phyloP scores from a whole-genome alignment of 2,113 vertebrate species.

The Perca fluviatilis region DNA sequence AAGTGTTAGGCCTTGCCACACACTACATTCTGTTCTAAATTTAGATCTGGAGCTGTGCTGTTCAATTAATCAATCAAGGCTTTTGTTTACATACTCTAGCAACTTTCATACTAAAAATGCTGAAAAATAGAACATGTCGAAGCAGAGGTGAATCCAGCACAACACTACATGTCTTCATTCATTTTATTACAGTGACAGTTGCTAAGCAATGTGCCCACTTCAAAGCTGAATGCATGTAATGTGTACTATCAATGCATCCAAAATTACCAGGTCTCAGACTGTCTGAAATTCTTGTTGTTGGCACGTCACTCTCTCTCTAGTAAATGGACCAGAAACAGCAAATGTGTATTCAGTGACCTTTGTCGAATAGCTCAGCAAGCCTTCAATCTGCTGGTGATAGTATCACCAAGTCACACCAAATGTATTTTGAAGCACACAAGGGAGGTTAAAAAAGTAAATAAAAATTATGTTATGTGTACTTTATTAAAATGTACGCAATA shows the following conservation, averaged over 20 bases:
- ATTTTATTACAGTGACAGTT: background rate
- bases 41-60: background rate
- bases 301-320: background rate
- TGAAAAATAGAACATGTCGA: background rate
- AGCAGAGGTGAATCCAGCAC: background rate
- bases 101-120: background rate
- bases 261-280: constrained; percentile 14
- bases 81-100: background rate
- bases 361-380: constrained; percentile 1
- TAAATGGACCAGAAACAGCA: constrained; percentile 19
- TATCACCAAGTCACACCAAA: background rate
- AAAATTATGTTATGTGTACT: background rate
- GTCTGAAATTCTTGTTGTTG: background rate
- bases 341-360: constrained; percentile 7
- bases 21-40: background rate
- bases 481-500: background rate
- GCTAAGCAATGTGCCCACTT: constrained; percentile 1
- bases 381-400: background rate
- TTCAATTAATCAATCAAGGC: background rate
- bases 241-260: constrained; percentile 1
- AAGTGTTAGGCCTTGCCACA: background rate
- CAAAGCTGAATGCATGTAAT: constrained; percentile 13
- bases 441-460: background rate
- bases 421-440: background rate
- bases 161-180: background rate